Base-by-base conservation (phyloP, 2,113 vertebrate genomes). In the Hippotragus niger region DNA sequence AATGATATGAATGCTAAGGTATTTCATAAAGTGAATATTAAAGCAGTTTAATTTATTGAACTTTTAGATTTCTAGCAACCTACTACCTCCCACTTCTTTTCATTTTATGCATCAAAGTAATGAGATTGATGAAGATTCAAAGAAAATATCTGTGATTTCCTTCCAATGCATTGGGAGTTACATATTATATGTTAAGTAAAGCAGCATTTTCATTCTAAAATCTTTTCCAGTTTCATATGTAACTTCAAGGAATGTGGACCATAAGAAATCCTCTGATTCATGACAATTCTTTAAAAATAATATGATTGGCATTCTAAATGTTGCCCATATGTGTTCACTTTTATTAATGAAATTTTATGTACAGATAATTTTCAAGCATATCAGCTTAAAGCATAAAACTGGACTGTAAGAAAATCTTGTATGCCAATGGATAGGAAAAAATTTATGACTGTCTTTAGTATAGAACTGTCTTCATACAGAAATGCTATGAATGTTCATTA, bases 31-130 rank as follows among this genome's bases (percentile, higher is more conserved):
- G 13, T 8, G 50, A 82, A 74, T 83, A 1, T 87, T 95, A 80
- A 88, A 17, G 0, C 19, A 58, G 19, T 60, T 97, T 14, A 87
- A 98, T 95, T 96, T 96, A 94, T 15, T n/a, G 45, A 5, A 47
- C 47, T 93, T 97, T 93, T 71, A 60, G 47, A 55, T 74, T 87
- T 33, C 19, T 52, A 87, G 40, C 62, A 50, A 90, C 2, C 45
- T 91, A 95, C n/a, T 89, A 8, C 6, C 3, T 82, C 4, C 84
- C 43, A 91, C 12, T 86, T 40, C 27, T 78, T 60, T 96, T 92
- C 64, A 93, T 94, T 97, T 92, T 55, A 93, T 89, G 29, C 25
- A 40, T n/a, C 19, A 95, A 52, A 27, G 2, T 94, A 29, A 96
- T 95, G 40, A 86, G 11, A 58, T 85, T 90, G 45, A 31, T 7